Evolutionary conservation across 2,888 invertebrate genomes (phyloP), one percentile per base, ranked within the genome.

Genomic region (Yponomeuta evonymella): DNA sequence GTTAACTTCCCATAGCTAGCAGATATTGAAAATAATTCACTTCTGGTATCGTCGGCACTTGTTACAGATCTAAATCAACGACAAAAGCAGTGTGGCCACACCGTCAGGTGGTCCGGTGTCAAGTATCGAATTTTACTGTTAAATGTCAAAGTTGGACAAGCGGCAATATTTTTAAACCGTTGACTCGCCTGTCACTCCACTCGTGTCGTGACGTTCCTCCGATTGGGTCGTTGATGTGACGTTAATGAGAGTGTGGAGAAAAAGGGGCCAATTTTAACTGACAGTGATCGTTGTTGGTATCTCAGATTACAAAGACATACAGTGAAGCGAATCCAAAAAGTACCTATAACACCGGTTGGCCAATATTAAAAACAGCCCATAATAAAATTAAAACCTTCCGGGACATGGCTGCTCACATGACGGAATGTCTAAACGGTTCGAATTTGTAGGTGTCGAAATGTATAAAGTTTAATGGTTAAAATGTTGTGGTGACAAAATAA

Each of bases 111-210:
- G 51, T 51, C 51, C 51, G 51, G 5, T 12, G 15, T 58, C 51
- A 12, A 58, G 51, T 58, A 58, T 58, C 12, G 51, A 8, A 58
- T 58, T 82, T 85, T 83, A 86, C 85, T 81, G 85, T 86, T 86
- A 84, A 84, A 82, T 78, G 79, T 80, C 80, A 77, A 67, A 67
- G 67, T 67, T 67, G 67, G 67, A 67, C 36, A 36, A 33, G 15
- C 43, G 12, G 67, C 5, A 0, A 43, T 12, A 5, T 58, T 12
- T 15, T 58, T 58, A 58, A 63, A 15, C 6, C 51, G 51, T 58
- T 58, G 51, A 58, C 15, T 58, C 51, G 15, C 51, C 51, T 58
- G 51, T 58, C 51, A 58, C 15, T 58, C 15, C 51, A 58, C 15
- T 15, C 15, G 15, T 8, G 51, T 58, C 15, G 63, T 43, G 43